These are phyloP conservation scores for Chrysogorgia sp. DNA, from an alignment of 92 coral and sea anemone species.

Conservation along the genomic window DNA sequence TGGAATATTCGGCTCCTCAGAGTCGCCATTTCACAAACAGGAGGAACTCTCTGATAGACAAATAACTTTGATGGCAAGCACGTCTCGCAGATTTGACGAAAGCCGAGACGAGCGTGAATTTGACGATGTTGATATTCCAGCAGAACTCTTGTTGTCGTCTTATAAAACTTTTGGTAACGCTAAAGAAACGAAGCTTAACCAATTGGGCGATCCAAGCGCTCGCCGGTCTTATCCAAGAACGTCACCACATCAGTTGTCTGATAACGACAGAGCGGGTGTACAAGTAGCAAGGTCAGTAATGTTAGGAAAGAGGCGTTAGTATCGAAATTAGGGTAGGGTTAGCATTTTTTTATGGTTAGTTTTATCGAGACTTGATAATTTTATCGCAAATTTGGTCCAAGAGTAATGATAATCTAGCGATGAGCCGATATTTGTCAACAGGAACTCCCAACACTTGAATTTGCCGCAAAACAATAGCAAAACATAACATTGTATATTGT, in stretches of 20 bases:
- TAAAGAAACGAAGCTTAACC: conserved; percentile 1
- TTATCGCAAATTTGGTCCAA: too few relatives aligned
- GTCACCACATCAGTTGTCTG: not conserved
- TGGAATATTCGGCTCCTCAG: conserved; percentile 37
- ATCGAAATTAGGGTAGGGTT: too few relatives aligned
- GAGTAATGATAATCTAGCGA: too few relatives aligned
- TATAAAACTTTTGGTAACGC: conserved; percentile 37
- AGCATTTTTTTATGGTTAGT: too few relatives aligned
- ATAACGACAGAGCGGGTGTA: conserved; percentile 1
- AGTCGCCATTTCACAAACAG: conserved; percentile 3
- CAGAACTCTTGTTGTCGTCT: conserved; percentile 20
- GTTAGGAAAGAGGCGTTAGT: not conserved
- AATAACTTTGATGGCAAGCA: conserved; percentile 18
- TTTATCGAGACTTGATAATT: too few relatives aligned
- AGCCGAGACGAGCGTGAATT: not conserved
- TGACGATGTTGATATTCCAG: conserved; percentile 20
- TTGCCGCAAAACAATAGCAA: too few relatives aligned
- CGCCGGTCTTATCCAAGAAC: conserved; percentile 34
- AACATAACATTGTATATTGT: too few relatives aligned
- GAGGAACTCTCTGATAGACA: not conserved
- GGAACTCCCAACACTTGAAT: too few relatives aligned
- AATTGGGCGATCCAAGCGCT: not conserved
- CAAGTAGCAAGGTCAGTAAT: conserved; percentile 32
- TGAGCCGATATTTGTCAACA: too few relatives aligned
- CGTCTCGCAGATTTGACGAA: not conserved